Base-by-base conservation (phyloP, 2,888 invertebrate genomes). In the Sphaerophoria taeniata region DNA sequence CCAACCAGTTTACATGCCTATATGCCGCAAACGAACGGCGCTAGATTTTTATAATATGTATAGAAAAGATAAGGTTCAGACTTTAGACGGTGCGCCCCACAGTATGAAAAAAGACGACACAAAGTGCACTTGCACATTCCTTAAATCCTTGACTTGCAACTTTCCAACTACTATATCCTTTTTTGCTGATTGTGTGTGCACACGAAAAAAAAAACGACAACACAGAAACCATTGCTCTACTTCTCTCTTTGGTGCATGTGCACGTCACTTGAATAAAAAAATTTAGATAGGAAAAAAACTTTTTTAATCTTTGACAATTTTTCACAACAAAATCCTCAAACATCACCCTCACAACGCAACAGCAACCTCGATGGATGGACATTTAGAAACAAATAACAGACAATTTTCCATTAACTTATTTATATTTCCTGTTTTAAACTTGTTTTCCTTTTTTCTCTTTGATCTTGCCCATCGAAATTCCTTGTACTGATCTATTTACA, bases 291-390 rank as follows among this genome's bases (percentile, higher is more conserved):
- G 14, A 39, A 45, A 45, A 45, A 65, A 49, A 65, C 16, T 34
- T 65, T 70, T 77, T 78, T 74, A 83, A 78, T 78, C 78, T 83
- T 73, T 53, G 70, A 83, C 78, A 78, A 78, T 83, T 78, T 78
- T 63, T 78, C 82, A 82, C 65, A 77, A 24, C 67, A 77, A 82
- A 24, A 49, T 77, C 45, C 58, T 72, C 45, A 34, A n/a, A 3
- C 6, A 49, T 36, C 51, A 53, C 36, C 55, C 49, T 12, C 56
- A 16, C 24, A 49, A 67, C 67, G 33, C 36, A 4, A 47, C 72
- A 82, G 24, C 24, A 24, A 24, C 24, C 24, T 24, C 49, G 72
- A 72, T 47, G 58, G 69, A 81, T 53, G 51, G 70, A 60, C 39
- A 65, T 39, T 31, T 58, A 60, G 34, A 60, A 34, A 67, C 53